Percentiles rank a stretch among this genome's conserved stretches.
phyloP scores from a whole-genome alignment of 2,797 vertebrate genomes.

The Gymnothorax reevesii region DNA sequence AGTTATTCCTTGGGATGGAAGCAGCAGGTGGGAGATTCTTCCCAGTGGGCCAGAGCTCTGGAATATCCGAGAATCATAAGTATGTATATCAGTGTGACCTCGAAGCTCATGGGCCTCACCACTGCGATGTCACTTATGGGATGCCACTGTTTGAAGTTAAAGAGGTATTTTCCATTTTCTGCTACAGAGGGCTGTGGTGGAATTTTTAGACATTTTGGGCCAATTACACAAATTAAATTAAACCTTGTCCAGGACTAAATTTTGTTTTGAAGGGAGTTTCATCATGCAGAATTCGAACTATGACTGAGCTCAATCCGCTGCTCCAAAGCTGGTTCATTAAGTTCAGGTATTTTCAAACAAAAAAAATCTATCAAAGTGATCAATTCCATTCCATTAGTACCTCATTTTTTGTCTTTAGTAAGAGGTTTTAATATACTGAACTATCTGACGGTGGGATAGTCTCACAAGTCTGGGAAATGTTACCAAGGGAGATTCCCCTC shows the following conservation, averaged over 20 bases:
- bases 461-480: conserved; percentile 55
- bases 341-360: not conserved
- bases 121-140: no score
- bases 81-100: conserved; percentile 29
- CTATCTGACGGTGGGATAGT: conserved; percentile 38
- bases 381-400: conserved; percentile 40
- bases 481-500: conserved; percentile 32
- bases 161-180: no score
- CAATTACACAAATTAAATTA: no score
- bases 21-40: conserved; percentile 40
- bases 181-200: no score
- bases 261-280: no score
- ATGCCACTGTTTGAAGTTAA: not conserved
- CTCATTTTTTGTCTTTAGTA: conserved; percentile 1
- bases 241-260: no score
- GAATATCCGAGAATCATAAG: conserved; percentile 41
- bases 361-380: not conserved
- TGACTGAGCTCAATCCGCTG: no score
- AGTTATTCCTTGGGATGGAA: conserved; percentile 21
- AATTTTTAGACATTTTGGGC: no score
- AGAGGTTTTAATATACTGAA: conserved; percentile 51
- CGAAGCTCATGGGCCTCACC: not conserved
- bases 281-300: no score
- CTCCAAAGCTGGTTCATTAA: not conserved
- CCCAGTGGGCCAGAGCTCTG: conserved; percentile 24